Conservation (phyloP, 2,888 invertebrate genomes). For the Anticlea derivata region DNA sequence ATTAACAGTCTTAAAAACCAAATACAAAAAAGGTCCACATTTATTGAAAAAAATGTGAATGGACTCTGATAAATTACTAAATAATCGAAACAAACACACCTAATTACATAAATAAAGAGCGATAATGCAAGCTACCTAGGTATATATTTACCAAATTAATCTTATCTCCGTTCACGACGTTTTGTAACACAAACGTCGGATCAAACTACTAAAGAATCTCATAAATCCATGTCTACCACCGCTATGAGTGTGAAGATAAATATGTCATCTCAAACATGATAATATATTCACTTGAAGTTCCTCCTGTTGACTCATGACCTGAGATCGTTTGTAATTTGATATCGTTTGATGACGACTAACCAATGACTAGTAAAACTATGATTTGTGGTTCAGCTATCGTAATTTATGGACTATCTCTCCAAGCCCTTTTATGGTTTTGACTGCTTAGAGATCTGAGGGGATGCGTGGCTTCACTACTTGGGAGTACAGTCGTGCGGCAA, state of each 20-base stretch:
- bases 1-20: no score
- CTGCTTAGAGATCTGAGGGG: no score
- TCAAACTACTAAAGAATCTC: slow-evolving; percentile 14
- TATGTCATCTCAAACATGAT: slow-evolving; percentile 28
- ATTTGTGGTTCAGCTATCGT: background rate
- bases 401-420: no score
- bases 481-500: no score
- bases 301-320: slow-evolving; percentile 47
- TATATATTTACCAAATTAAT: slow-evolving; percentile 1
- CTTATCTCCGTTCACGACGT: background rate
- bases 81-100: no score
- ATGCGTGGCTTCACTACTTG: no score
- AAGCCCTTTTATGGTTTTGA: no score
- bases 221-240: slow-evolving; percentile 26
- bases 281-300: slow-evolving; percentile 30
- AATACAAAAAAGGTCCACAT: no score
- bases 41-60: no score
- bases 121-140: slow-evolving; percentile 14
- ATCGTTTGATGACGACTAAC: slow-evolving; percentile 27
- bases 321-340: slow-evolving; percentile 43
- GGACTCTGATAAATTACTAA: no score
- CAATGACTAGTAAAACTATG: slow-evolving; percentile 3
- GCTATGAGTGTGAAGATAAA: slow-evolving; percentile 31
- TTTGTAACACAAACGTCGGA: slow-evolving; percentile 7
- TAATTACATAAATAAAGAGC: background rate